Percentiles rank a stretch among this genome's conserved stretches.
phyloP scores from a whole-genome alignment of 2,888 invertebrate genomes.

The Therioaphis trifolii region DNA sequence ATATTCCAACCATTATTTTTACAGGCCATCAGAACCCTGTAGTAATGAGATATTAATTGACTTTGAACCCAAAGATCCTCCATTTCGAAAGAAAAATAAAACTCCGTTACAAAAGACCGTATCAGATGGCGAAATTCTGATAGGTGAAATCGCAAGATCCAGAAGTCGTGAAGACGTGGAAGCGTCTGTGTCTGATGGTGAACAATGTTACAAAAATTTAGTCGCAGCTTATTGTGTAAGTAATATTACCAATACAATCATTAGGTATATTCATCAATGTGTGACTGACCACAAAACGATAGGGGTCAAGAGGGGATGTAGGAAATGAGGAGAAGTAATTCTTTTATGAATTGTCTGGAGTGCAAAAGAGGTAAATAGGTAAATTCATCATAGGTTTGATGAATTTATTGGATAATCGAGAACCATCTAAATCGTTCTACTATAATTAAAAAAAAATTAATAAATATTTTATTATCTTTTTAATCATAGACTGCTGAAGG shows the following conservation, averaged over 20 bases:
- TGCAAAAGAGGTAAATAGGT: too few relatives aligned
- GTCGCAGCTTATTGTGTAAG: conserved; percentile 51
- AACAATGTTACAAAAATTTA: conserved; percentile 67
- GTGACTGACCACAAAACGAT: too few relatives aligned
- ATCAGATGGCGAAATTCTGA: conserved; percentile 83
- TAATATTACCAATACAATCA: background rate
- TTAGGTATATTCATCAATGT: too few relatives aligned
- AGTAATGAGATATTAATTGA: conserved; percentile 83
- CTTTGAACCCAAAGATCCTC: conserved; percentile 77
- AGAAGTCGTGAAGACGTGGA: conserved; percentile 69
- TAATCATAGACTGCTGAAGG: conserved; percentile 14
- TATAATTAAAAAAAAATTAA: too few relatives aligned
- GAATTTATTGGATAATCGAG: too few relatives aligned
- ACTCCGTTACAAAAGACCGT: conserved; percentile 77
- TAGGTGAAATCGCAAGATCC: conserved; percentile 70
- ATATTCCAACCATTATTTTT: background rate
- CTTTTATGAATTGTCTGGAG: too few relatives aligned
- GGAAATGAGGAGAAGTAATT: too few relatives aligned
- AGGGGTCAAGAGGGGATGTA: too few relatives aligned
- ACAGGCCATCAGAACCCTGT: conserved; percentile 72
- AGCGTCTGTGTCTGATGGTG: conserved; percentile 69
- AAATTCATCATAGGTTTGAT: too few relatives aligned
- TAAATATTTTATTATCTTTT: too few relatives aligned
- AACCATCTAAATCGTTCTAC: too few relatives aligned
- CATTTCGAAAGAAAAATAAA: conserved; percentile 65